Evolutionary conservation across 2,888 invertebrate genomes (phyloP).

Genomic region (Limnephilus lunatus): DNA sequence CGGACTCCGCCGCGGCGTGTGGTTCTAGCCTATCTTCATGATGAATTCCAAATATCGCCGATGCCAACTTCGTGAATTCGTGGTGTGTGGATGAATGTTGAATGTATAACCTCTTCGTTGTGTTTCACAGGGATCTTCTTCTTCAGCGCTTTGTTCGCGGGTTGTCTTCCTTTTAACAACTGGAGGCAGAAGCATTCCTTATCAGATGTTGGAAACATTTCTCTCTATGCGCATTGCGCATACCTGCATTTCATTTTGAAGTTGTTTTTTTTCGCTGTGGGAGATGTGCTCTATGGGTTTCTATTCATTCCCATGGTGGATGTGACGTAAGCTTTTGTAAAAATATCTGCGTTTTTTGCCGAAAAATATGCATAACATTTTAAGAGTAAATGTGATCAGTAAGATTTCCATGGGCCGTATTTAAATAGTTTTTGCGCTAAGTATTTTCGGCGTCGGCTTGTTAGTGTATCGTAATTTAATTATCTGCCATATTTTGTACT

Average conservation of each 20-base stretch:
- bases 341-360: too few species aligned
- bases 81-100: conserved; percentile 41
- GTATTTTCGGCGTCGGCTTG: too few species aligned
- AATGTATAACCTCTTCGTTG: neutral
- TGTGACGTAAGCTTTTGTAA: neutral
- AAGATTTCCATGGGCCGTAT: too few species aligned
- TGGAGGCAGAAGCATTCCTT: neutral
- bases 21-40: conserved; percentile 62
- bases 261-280: neutral
- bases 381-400: too few species aligned
- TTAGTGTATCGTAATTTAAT: too few species aligned
- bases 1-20: conserved; percentile 43
- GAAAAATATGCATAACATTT: too few species aligned
- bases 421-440: too few species aligned
- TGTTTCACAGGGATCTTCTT: neutral
- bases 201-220: conserved; percentile 17
- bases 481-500: too few species aligned
- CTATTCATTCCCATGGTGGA: neutral
- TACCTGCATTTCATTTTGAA: neutral
- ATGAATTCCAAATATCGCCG: conserved; percentile 64
- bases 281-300: neutral
- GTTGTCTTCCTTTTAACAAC: conserved; percentile 4
- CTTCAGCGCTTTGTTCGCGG: conserved; percentile 36
- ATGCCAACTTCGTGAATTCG: conserved; percentile 51
- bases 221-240: neutral